phyloP scores from a whole-genome alignment of 2,113 vertebrate species.

The Sphyrna mokarran region DNA sequence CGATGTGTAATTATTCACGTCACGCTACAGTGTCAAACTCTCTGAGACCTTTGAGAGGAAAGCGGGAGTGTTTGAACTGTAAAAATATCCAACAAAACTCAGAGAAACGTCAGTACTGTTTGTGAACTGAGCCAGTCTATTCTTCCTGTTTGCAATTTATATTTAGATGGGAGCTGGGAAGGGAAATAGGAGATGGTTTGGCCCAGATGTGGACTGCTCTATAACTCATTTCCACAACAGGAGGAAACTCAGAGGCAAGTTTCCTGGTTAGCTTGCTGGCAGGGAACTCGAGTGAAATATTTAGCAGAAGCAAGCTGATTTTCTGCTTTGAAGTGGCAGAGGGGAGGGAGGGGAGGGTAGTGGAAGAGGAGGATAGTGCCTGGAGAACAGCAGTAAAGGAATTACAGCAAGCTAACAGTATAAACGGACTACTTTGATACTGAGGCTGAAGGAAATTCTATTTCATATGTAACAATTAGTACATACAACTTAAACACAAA shows the following conservation, averaged over 20 bases:
- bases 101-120: constrained; percentile 6
- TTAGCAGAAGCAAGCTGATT: not conserved
- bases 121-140: not conserved
- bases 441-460: not conserved
- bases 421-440: not conserved
- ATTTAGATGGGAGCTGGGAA: constrained; percentile 32
- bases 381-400: not conserved
- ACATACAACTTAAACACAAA: not conserved
- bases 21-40: not conserved
- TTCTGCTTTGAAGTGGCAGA: not conserved
- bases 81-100: not conserved
- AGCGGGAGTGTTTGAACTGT: not conserved
- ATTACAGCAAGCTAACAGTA: not conserved
- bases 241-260: constrained; percentile 17
- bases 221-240: constrained; percentile 33
- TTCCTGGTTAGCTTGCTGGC: constrained; percentile 22
- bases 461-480: not conserved
- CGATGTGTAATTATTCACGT: not conserved
- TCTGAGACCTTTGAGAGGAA: not conserved
- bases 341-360: no score
- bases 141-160: constrained; percentile 36
- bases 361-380: not conserved
- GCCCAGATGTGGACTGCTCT: constrained; percentile 29
- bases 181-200: constrained; percentile 31
- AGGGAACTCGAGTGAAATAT: not conserved